Conservation (phyloP, 2,797 vertebrate species). For the Pteropus rufus region DNA sequence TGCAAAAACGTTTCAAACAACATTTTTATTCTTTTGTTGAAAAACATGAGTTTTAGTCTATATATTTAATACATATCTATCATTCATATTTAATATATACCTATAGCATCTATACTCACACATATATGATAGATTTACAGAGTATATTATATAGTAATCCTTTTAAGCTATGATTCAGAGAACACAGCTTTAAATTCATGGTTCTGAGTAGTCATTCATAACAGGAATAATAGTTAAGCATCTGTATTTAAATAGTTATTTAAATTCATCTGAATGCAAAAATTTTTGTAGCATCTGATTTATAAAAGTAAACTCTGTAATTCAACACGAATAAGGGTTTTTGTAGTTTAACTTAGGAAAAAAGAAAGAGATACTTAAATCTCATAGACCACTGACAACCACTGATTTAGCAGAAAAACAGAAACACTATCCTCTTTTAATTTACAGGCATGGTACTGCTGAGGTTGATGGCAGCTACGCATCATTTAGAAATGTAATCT, state of each 20-base stretch:
- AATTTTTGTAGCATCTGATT: neutral
- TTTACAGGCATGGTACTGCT: slow-evolving; percentile 44
- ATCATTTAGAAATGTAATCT: slow-evolving; percentile 75
- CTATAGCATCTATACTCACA: neutral
- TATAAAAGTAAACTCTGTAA: neutral
- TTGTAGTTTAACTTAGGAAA: neutral
- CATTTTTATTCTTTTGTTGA: neutral
- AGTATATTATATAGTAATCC: neutral
- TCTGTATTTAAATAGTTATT: neutral
- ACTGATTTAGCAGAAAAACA: slow-evolving; percentile 52
- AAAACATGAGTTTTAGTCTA: neutral
- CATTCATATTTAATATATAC: neutral
- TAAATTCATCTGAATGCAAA: neutral
- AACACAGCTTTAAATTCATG: neutral
- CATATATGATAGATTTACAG: neutral
- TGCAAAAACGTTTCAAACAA: neutral
- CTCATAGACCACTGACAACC: slow-evolving; percentile 52
- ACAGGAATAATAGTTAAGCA: neutral
- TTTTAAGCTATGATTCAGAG: neutral
- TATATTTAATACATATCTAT: neutral
- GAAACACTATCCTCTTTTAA: slow-evolving; percentile 38
- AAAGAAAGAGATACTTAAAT: neutral
- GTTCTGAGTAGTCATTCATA: neutral
- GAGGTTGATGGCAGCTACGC: slow-evolving; percentile 66
- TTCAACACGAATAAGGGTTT: neutral